These are phyloP conservation scores for Ptychochromis oligacanthus DNA, from an alignment of 2,113 vertebrate species.

Conservation along the genomic window DNA sequence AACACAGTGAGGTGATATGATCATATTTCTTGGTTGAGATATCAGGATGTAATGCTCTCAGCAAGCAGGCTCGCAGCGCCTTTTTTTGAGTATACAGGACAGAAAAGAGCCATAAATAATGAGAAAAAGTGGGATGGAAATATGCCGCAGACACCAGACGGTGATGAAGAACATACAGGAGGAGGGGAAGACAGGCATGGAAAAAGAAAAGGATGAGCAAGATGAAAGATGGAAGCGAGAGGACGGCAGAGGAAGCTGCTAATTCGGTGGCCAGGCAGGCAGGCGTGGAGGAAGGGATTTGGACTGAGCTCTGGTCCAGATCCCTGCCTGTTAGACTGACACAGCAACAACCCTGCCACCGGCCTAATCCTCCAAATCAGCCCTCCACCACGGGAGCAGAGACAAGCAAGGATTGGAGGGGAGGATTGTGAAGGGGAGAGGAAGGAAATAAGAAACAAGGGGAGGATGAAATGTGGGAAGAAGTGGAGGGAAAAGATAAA, in stretches of 20 bases:
- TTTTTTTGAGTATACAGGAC: constrained; percentile 15
- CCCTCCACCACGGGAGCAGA: constrained; percentile 63
- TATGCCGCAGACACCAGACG: constrained; percentile 6
- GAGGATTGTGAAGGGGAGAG: constrained; percentile 16
- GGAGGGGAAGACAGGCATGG: constrained; percentile 15
- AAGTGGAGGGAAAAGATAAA: constrained; percentile 9
- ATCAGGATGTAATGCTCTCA: constrained; percentile 35
- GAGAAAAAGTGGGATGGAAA: constrained; percentile 4
- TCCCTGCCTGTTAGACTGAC: constrained; percentile 76
- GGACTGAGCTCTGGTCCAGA: constrained; percentile 74
- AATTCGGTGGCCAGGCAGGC: constrained; percentile 68
- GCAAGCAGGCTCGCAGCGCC: background rate
- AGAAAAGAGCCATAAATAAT: constrained; percentile 8
- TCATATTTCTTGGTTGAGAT: constrained; percentile 35
- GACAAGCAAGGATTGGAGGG: constrained; percentile 54
- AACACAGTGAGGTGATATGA: constrained; percentile 16
- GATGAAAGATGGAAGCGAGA: constrained; percentile 63
- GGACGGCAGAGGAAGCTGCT: constrained; percentile 25
- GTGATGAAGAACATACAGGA: constrained; percentile 11
- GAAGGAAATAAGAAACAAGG: constrained; percentile 7
- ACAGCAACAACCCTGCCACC: constrained; percentile 76
- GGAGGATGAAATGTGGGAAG: constrained; percentile 3
- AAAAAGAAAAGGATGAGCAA: constrained; percentile 43
- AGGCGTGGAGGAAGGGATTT: constrained; percentile 75
- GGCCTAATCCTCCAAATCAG: constrained; percentile 76